phyloP scores from a whole-genome alignment of 2,797 vertebrate genomes.

The Manis crassicaudata region DNA sequence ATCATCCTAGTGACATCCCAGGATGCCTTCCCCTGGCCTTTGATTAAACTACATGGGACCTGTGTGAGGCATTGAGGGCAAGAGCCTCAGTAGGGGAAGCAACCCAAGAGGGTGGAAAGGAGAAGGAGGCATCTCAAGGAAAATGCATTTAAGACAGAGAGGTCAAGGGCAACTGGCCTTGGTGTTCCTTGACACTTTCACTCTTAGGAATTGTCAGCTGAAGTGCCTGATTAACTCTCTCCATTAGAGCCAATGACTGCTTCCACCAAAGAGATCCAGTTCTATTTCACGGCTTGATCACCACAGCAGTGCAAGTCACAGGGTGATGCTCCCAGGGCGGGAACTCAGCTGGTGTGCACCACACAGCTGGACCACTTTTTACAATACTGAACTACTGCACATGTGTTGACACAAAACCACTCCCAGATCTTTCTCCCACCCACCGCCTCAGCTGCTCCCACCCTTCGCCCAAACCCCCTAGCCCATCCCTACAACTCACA shows the following conservation, averaged over 20 bases:
- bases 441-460: background rate
- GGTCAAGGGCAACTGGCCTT: background rate
- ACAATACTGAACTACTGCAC: background rate
- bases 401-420: background rate
- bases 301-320: background rate
- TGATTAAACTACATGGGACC: conserved; percentile 36
- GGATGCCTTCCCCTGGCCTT: conserved; percentile 21
- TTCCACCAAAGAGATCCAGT: background rate
- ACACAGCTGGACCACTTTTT: background rate
- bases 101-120: background rate
- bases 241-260: background rate
- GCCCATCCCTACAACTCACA: background rate
- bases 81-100: background rate
- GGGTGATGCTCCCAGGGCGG: background rate
- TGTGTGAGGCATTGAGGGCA: background rate
- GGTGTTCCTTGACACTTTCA: background rate
- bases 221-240: background rate
- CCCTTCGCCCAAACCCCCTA: background rate
- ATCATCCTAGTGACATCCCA: conserved; percentile 41
- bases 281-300: background rate
- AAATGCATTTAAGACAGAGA: background rate
- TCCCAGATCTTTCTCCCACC: background rate
- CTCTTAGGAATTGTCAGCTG: background rate
- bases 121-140: background rate
- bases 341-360: background rate